Percentiles rank a stretch among this genome's conserved stretches.
These are phyloP conservation scores for Heliothis peltigera DNA, from an alignment of 2,888 invertebrate species.

Conservation along the genomic window DNA sequence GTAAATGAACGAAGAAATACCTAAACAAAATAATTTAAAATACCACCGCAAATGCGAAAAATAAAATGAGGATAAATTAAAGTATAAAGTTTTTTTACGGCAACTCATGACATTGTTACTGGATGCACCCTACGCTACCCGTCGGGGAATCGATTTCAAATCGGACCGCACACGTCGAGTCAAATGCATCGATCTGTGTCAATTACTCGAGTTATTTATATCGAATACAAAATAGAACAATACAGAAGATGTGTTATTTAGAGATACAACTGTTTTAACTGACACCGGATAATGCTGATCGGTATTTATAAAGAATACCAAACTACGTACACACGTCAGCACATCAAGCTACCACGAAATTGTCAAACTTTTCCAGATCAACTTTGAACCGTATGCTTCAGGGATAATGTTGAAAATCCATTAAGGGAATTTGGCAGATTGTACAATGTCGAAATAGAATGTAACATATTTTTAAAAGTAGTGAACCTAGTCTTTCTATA, in stretches of 20 bases:
- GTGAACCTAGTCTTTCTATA: no score
- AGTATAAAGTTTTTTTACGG: no score
- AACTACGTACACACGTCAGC: neutral
- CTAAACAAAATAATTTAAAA: no score
- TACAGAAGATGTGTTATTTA: conserved; percentile 55
- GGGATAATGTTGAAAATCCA: no score
- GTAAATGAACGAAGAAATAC: no score
- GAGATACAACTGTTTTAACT: conserved; percentile 44
- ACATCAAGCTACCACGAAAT: no score
- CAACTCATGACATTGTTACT: conserved; percentile 20
- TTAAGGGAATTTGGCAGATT: no score
- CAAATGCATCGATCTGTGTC: conserved; percentile 77
- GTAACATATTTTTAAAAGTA: no score
- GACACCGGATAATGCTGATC: conserved; percentile 29
- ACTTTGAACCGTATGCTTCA: no score
- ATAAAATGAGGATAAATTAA: no score
- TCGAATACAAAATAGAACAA: conserved; percentile 62
- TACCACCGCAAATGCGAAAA: neutral
- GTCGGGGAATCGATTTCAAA: conserved; percentile 45
- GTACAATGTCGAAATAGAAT: no score
- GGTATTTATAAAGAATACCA: conserved; percentile 9
- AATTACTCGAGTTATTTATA: conserved; percentile 79
- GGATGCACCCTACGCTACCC: conserved; percentile 33
- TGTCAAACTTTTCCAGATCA: no score
- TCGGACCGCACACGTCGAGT: conserved; percentile 78